Conservation (phyloP, 2,888 invertebrate species). For the Muschampia plurimacula region DNA sequence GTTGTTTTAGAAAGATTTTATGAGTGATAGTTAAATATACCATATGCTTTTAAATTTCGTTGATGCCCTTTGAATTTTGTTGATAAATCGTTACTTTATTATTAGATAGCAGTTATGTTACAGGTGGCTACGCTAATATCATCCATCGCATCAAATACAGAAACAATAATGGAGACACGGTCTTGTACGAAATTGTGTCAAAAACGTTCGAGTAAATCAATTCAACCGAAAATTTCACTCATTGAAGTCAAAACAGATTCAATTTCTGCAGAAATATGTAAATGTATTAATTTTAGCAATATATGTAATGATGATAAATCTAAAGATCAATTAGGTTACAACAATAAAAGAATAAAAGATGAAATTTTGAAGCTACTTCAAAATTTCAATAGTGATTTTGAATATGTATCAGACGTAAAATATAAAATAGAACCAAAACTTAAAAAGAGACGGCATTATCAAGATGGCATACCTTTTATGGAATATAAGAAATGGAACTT, state of each 20-base stretch:
- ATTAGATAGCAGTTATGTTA: constrained; percentile 45
- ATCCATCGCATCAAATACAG: constrained; percentile 47
- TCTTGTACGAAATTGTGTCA: constrained; percentile 15
- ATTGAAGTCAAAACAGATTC: constrained; percentile 11
- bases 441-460: constrained; percentile 14
- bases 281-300: constrained; percentile 29
- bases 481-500: constrained; percentile 1
- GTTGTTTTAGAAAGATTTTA: too few relatives aligned
- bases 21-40: too few relatives aligned
- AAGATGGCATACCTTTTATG: constrained; percentile 4
- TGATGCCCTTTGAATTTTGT: neutral
- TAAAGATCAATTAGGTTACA: constrained; percentile 54
- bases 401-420: constrained; percentile 1
- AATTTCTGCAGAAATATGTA: constrained; percentile 29
- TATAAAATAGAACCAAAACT: neutral
- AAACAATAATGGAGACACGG: constrained; percentile 46
- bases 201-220: constrained; percentile 15
- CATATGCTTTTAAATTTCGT: neutral
- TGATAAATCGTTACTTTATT: neutral
- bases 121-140: constrained; percentile 65
- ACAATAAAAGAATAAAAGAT: constrained; percentile 46
- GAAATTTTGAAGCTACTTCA: constrained; percentile 53
- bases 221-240: constrained; percentile 13
- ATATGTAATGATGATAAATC: constrained; percentile 55
- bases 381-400: constrained; percentile 39